Conservation (phyloP, 2,888 invertebrate genomes). For the Drosophila demipolita region DNA sequence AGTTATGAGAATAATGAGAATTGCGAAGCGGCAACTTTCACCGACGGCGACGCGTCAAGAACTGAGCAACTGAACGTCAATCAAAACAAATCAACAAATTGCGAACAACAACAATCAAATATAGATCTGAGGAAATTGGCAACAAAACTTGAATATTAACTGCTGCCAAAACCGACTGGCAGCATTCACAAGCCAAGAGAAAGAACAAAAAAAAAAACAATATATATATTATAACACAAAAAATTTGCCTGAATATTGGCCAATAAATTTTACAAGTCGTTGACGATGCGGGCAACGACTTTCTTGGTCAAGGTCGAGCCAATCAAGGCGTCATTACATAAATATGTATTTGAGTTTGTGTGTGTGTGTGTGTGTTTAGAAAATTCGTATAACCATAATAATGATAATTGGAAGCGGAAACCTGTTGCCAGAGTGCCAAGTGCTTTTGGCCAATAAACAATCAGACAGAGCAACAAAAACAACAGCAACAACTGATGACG, state of each 20-base stretch:
- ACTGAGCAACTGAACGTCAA: slow-evolving; percentile 64
- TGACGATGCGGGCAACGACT: slow-evolving; percentile 67
- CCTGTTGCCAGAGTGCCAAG: slow-evolving; percentile 72
- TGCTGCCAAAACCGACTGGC: slow-evolving; percentile 73
- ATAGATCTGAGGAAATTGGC: slow-evolving; percentile 68
- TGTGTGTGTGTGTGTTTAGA: slow-evolving; percentile 10
- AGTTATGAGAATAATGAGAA: slow-evolving; percentile 11
- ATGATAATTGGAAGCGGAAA: slow-evolving; percentile 70
- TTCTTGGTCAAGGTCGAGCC: slow-evolving; percentile 60
- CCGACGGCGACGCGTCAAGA: slow-evolving; percentile 55
- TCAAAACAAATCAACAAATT: slow-evolving; percentile 55
- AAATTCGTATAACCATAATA: slow-evolving; percentile 56
- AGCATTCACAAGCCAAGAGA: slow-evolving; percentile 35
- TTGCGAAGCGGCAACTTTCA: slow-evolving; percentile 41
- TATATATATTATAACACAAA: neutral
- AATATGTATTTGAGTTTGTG: neutral
- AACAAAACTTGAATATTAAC: slow-evolving; percentile 76
- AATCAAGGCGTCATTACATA: slow-evolving; percentile 73
- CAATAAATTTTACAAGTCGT: slow-evolving; percentile 79
- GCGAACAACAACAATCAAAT: slow-evolving; percentile 31
- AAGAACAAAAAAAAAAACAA: slow-evolving; percentile 13
- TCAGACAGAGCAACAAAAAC: slow-evolving; percentile 34
- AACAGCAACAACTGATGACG: slow-evolving; percentile 62
- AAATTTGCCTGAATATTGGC: slow-evolving; percentile 70
- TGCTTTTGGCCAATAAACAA: slow-evolving; percentile 77